Base-by-base conservation (phyloP, 2,888 invertebrate genomes). In the Eugnorisma glareosa region DNA sequence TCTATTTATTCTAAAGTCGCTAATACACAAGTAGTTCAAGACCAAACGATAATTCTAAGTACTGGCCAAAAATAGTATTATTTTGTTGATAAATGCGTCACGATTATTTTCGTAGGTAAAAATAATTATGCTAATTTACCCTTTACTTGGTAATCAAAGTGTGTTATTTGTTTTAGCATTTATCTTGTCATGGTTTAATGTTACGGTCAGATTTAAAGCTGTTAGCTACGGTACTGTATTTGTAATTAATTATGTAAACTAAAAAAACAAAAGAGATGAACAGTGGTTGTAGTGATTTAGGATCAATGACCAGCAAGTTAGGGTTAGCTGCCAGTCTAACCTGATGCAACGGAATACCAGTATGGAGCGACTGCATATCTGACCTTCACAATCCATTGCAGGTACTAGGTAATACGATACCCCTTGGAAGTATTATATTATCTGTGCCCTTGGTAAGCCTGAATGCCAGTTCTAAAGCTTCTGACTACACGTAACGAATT, bases 151-250 rank as follows among this genome's bases (percentile, higher is more conserved):
- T 15, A 35, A 57, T 48, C 18, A 67, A 82, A 73, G 73, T 67
- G 35, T 67, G 63, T 63, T 70, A 82, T 82, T 82, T 70, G 73
- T 73, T 82, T 70, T 67, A 70, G 40, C 15, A 70, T 73, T 57
- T 63, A 37, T 79, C 71, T 37, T 45, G 43, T 73, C 66, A 73
- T 51, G 69, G 28, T 72, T 31, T 45, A n/a, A 69, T 78, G 35
- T 57, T 82, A 67, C 40, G 63, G 57, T 64, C 77, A 77, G 67
- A 51, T 70, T 63, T 67, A 70, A 61, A 51, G 66, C 37, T 31
- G 1, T 76, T 74, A 67, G 78, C 15, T 35, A 66, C 40, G 61
- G 40, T 43, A 51, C 37, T 40, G 37, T n/a, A n/a, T 64, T 64
- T 63, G 13, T 63, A n/a, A 63, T 40, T 64, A 37, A 40, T 40